These are phyloP conservation scores for Grapholita molesta DNA, from an alignment of 1,140 invertebrate genomes.

Conservation along the genomic window DNA sequence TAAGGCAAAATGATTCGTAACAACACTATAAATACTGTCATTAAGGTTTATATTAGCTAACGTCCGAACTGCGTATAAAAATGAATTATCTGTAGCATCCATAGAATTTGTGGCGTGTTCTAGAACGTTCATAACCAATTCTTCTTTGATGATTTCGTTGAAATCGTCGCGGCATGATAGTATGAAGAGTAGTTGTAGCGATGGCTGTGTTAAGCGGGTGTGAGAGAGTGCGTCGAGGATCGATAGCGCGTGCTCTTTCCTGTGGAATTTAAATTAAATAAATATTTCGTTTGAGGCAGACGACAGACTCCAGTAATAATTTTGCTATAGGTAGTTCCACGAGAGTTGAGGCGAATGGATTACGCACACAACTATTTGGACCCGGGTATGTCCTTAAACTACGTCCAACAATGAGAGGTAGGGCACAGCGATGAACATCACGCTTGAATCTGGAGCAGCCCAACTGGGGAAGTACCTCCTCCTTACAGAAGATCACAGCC, in stretches of 20 bases:
- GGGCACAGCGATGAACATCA: no score
- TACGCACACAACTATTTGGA: no score
- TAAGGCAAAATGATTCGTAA: slow-evolving; percentile 33
- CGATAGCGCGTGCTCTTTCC: slow-evolving; percentile 34
- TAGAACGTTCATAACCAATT: slow-evolving; percentile 36
- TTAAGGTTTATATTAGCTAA: slow-evolving; percentile 45
- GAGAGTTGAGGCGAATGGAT: no score
- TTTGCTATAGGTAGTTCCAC: no score
- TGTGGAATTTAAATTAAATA: slow-evolving; percentile 20
- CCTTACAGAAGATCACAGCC: no score
- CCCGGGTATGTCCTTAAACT: no score
- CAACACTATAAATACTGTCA: slow-evolving; percentile 20
- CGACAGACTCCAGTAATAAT: no score
- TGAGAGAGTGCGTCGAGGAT: slow-evolving; percentile 34
- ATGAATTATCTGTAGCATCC: slow-evolving; percentile 1
- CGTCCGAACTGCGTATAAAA: slow-evolving; percentile 44
- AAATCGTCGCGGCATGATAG: slow-evolving; percentile 52
- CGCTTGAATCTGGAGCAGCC: no score
- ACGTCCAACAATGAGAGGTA: no score
- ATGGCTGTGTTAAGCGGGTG: slow-evolving; percentile 26
- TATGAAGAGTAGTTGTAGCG: slow-evolving; percentile 43
- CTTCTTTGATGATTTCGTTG: slow-evolving; percentile 27
- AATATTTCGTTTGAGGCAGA: not conserved
- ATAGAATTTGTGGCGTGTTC: slow-evolving; percentile 27
- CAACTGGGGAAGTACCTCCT: no score